A percentile compares a stretch with the other conserved stretches of the same genome.
phyloP scores from a whole-genome alignment of 2,888 invertebrate species.

The Callimorpha dominula region DNA sequence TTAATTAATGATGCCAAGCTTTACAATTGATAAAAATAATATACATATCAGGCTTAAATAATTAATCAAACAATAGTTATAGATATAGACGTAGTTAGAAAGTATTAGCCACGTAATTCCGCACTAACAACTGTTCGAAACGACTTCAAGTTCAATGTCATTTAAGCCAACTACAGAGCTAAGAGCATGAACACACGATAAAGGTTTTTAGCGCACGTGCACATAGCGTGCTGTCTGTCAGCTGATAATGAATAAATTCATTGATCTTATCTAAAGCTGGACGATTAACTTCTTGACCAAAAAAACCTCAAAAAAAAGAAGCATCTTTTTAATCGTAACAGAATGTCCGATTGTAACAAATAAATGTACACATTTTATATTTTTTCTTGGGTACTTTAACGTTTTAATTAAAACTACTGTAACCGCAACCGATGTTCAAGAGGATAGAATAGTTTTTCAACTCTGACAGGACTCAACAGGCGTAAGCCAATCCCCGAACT shows the following conservation, averaged over 20 bases:
- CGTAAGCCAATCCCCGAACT: too few relatives aligned
- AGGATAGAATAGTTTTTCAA: too few relatives aligned
- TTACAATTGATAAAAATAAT: neutral
- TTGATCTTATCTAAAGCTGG: neutral
- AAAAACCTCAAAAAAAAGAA: neutral
- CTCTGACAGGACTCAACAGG: too few relatives aligned
- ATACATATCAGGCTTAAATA: neutral
- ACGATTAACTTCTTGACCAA: neutral
- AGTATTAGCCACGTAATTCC: neutral
- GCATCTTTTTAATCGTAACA: neutral
- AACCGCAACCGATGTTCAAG: too few relatives aligned
- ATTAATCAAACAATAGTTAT: neutral
- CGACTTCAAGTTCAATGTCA: slow-evolving; percentile 52
- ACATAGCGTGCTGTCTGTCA: neutral
- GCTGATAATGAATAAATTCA: neutral
- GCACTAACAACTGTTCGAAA: slow-evolving; percentile 19
- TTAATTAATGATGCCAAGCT: neutral
- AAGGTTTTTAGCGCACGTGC: slow-evolving; percentile 20
- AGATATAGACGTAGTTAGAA: neutral
- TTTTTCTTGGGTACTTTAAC: too few relatives aligned
- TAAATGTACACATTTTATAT: too few relatives aligned
- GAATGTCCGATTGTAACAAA: neutral
- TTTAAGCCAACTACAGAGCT: slow-evolving; percentile 12
- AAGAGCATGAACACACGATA: slow-evolving; percentile 18
- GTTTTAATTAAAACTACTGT: too few relatives aligned